Evolutionary conservation across 2,888 invertebrate genomes (phyloP).

Genomic region (Platypus cylindrus): DNA sequence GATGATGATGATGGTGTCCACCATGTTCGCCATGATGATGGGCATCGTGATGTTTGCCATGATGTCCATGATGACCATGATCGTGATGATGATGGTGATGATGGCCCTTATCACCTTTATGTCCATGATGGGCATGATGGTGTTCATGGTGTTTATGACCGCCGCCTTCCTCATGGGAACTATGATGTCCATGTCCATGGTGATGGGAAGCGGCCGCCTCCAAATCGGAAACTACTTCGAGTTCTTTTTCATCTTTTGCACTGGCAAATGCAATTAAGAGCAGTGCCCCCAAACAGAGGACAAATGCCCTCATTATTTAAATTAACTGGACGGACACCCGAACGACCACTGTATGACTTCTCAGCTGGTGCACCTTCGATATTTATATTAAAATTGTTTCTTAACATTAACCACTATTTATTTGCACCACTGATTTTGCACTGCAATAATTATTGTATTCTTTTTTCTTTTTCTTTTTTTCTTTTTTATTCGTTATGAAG

Average conservation of each 20-base stretch:
- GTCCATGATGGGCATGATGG: constrained; percentile 47
- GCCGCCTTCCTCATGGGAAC: constrained; percentile 48
- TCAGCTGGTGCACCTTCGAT: constrained; percentile 4
- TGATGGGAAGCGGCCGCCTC: constrained; percentile 32
- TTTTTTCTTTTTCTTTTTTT: constrained; percentile 1
- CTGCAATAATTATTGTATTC: constrained; percentile 9
- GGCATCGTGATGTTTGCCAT: constrained; percentile 65
- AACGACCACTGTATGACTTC: constrained; percentile 9
- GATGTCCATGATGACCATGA: constrained; percentile 59
- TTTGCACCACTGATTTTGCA: constrained; percentile 12
- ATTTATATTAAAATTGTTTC: constrained; percentile 13
- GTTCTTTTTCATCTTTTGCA: constrained; percentile 24
- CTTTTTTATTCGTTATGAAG: too few species aligned
- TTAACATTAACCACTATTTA: constrained; percentile 11
- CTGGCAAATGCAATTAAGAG: constrained; percentile 22
- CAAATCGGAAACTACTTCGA: constrained; percentile 27
- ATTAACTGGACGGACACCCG: constrained; percentile 5
- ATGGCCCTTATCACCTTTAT: constrained; percentile 67
- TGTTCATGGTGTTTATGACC: constrained; percentile 56
- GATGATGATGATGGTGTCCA: constrained; percentile 67
- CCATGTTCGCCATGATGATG: constrained; percentile 64
- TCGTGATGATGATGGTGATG: constrained; percentile 38
- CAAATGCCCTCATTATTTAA: constrained; percentile 26
- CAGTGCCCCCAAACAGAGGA: constrained; percentile 27
- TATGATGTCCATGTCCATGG: constrained; percentile 23